Base-by-base conservation (phyloP, 2,113 vertebrate genomes). In the Cheilinus undulatus region DNA sequence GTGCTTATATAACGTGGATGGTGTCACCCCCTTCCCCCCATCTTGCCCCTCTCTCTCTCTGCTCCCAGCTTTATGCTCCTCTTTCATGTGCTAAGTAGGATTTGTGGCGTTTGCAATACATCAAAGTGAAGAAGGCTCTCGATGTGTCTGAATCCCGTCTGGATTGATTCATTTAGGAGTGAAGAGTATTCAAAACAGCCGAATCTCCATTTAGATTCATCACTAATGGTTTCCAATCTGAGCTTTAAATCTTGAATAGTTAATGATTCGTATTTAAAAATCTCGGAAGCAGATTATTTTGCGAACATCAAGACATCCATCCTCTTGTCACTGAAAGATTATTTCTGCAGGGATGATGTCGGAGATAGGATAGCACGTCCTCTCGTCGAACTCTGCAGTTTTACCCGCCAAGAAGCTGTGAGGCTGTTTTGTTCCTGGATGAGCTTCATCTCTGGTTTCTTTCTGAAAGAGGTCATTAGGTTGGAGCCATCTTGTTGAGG, bases 71-170 rank as follows among this genome's bases (percentile, higher is more conserved):
- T 87, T 90, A 83, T 68, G 73, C 80, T 84, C 68, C 77, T 87
- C 88, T 91, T 94, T 93, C 83, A 93, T 91, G 89, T 93, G 92
- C 84, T 92, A 93, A 93, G 89, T 87, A 92, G 92, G 91, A 93
- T 93, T 92, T 91, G 87, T 74, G 73, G 76, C 63, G 68, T 90
- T 92, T 86, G 77, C 78, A 60, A 73, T 38, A 79, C 83, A 91
- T 90, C 85, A 87, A 88, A 91, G 85, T 74, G 66, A 77, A 66
- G 68, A 76, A 80, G 60, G 57, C 48, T 81, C 62, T 76, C 64
- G 65, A 78, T 83, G 78, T 68, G 79, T 82, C 61, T 78, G 67
- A 80, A 73, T 72, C 69, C 73, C 24, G 11, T n/a, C 65, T 60
- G 36, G 45, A 75, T 72, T 73, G 59, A 67, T 82, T 82, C 58